Percentiles rank a stretch among this genome's conserved stretches.
These are phyloP conservation scores for Semotilus atromaculatus DNA, from an alignment of 2,797 vertebrate genomes.

Conservation along the genomic window DNA sequence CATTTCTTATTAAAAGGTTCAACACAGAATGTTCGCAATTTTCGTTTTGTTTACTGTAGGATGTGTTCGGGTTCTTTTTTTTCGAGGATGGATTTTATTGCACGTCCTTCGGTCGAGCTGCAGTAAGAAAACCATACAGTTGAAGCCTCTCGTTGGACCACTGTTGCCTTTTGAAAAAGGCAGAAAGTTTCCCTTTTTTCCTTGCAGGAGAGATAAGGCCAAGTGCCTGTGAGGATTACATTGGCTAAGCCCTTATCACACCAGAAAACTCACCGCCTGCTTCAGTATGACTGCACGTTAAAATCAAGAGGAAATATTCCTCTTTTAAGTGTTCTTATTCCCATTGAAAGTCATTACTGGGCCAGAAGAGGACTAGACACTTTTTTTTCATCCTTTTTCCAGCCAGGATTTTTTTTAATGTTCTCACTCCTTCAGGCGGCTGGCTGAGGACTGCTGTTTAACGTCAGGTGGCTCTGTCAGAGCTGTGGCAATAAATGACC, in stretches of 20 bases:
- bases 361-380: slow-evolving; percentile 44
- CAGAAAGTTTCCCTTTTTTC: slow-evolving; percentile 59
- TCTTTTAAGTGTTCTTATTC: slow-evolving; percentile 63
- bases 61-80: slow-evolving; percentile 12
- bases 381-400: not conserved
- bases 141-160: slow-evolving; percentile 52
- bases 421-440: slow-evolving; percentile 9
- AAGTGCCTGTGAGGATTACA: slow-evolving; percentile 64
- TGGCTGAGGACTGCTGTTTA: slow-evolving; percentile 28
- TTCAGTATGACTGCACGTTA: slow-evolving; percentile 54
- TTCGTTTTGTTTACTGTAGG: not conserved
- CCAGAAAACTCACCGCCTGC: slow-evolving; percentile 59
- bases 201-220: slow-evolving; percentile 57
- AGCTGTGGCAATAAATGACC: slow-evolving; percentile 4
- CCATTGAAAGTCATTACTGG: slow-evolving; percentile 64
- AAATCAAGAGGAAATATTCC: slow-evolving; percentile 65
- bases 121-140: slow-evolving; percentile 49
- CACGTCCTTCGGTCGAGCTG: slow-evolving; percentile 35
- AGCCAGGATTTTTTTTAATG: slow-evolving; percentile 29
- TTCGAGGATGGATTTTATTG: slow-evolving; percentile 47
- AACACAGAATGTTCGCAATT: not conserved
- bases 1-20: slow-evolving; percentile 1
- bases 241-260: slow-evolving; percentile 64
- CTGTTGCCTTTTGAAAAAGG: slow-evolving; percentile 58
- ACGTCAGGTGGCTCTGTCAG: slow-evolving; percentile 38